A percentile compares a stretch with the other conserved stretches of the same genome.
Evolutionary conservation across 2,888 invertebrate genomes (phyloP).

Genomic region (Ichneumoninae sp.): DNA sequence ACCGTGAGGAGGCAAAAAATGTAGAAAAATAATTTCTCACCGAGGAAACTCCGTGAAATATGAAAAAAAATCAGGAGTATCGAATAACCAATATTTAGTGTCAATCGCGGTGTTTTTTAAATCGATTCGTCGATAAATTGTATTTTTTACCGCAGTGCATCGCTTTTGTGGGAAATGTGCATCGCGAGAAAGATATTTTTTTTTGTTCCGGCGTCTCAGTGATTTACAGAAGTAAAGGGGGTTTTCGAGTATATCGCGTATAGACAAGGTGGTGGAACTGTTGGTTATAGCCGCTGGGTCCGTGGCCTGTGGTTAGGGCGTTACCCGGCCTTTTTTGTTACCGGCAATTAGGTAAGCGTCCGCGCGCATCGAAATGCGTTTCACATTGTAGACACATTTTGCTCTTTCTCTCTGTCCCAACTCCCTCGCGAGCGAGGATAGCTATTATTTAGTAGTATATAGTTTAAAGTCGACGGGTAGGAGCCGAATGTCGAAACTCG

Average conservation of each 20-base stretch:
- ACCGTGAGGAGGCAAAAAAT: not conserved
- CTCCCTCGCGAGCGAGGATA: conserved; percentile 46
- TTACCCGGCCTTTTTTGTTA: conserved; percentile 82
- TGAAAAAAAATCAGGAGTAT: not conserved
- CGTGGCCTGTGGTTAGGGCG: conserved; percentile 84
- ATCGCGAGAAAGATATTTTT: conserved; percentile 5
- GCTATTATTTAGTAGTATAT: conserved; percentile 84
- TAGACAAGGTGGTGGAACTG: conserved; percentile 65
- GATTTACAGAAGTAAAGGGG: conserved; percentile 28
- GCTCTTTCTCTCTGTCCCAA: conserved; percentile 49
- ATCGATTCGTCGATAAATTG: not conserved
- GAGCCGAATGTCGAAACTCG: conserved; percentile 60
- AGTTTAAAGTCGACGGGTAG: conserved; percentile 77
- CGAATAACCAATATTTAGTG: not conserved
- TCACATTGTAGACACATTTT: conserved; percentile 81
- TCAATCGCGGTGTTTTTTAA: not conserved
- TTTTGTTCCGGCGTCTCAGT: conserved; percentile 17
- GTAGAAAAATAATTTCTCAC: no score
- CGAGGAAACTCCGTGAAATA: not conserved
- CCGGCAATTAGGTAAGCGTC: conserved; percentile 85
- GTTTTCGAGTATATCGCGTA: conserved; percentile 36
- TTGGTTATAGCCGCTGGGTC: conserved; percentile 78
- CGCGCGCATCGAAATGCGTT: conserved; percentile 74
- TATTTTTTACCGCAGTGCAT: not conserved
- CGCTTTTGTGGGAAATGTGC: conserved; percentile 1